These are phyloP conservation scores for Mustela lutreola DNA, from an alignment of 2,113 vertebrate species.

Conservation along the genomic window DNA sequence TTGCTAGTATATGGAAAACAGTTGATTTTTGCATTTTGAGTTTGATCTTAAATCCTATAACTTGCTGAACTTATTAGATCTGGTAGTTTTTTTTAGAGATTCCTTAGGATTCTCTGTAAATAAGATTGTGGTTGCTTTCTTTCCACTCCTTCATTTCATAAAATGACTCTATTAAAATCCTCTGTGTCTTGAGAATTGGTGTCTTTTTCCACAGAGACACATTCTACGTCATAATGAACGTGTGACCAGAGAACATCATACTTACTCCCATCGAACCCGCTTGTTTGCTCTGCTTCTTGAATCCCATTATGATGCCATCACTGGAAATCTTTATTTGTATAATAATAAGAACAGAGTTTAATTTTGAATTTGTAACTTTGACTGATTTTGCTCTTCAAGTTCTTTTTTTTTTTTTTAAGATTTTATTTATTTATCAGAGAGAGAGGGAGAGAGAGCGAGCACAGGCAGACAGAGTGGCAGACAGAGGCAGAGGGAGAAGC, in stretches of 20 bases:
- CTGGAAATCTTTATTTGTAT: background rate
- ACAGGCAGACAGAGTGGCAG: too few species aligned
- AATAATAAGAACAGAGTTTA: background rate
- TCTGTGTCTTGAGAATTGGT: background rate
- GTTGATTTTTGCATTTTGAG: background rate
- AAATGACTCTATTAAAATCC: conserved; percentile 35
- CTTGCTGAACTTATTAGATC: background rate
- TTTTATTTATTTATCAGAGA: too few species aligned
- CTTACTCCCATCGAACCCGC: background rate
- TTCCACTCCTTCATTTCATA: background rate
- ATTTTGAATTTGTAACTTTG: conserved; percentile 39
- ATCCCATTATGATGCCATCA: background rate
- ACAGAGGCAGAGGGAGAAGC: too few species aligned
- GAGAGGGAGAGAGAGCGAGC: too few species aligned
- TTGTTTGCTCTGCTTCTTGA: background rate
- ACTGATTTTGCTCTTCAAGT: background rate
- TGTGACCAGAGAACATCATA: background rate
- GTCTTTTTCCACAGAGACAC: background rate
- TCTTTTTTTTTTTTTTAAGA: background rate
- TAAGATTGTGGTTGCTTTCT: background rate
- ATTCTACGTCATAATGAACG: background rate
- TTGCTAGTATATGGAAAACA: background rate
- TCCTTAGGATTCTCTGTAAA: background rate
- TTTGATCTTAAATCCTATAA: background rate
- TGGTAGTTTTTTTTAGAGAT: background rate